Evolutionary conservation across 2,888 invertebrate genomes (phyloP).

Genomic region (Cheilosia pagana): DNA sequence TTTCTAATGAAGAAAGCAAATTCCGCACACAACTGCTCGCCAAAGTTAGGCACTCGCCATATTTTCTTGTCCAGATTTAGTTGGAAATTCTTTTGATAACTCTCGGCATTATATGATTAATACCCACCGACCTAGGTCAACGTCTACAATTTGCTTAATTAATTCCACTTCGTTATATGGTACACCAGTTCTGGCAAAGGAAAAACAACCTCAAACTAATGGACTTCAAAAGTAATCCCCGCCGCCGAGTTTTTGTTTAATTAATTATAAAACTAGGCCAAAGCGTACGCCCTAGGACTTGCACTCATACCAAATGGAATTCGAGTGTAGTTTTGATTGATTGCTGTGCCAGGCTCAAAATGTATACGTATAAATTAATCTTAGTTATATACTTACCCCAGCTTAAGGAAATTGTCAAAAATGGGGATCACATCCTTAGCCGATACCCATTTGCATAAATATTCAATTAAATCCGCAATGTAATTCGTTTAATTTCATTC

Average conservation of each 20-base stretch:
- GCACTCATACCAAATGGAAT: background rate
- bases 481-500: slow-evolving; percentile 66
- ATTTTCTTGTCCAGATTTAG: slow-evolving; percentile 20
- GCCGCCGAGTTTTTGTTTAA: slow-evolving; percentile 7
- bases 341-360: slow-evolving; percentile 7
- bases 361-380: background rate
- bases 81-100: slow-evolving; percentile 21
- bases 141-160: slow-evolving; percentile 25
- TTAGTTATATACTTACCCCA: slow-evolving; percentile 5
- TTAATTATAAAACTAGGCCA: slow-evolving; percentile 64
- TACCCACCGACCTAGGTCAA: slow-evolving; percentile 12
- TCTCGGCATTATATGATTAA: slow-evolving; percentile 23
- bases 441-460: slow-evolving; percentile 65
- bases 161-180: background rate
- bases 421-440: background rate
- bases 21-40: background rate
- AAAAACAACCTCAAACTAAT: background rate
- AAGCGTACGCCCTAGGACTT: slow-evolving; percentile 30
- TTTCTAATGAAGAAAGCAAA: no score
- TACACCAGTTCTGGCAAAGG: background rate
- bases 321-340: slow-evolving; percentile 53
- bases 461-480: slow-evolving; percentile 65
- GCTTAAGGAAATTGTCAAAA: background rate
- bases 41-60: background rate
- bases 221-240: background rate